phyloP scores from a whole-genome alignment of 2,888 invertebrate genomes.

The Aproaerema taeniolella region DNA sequence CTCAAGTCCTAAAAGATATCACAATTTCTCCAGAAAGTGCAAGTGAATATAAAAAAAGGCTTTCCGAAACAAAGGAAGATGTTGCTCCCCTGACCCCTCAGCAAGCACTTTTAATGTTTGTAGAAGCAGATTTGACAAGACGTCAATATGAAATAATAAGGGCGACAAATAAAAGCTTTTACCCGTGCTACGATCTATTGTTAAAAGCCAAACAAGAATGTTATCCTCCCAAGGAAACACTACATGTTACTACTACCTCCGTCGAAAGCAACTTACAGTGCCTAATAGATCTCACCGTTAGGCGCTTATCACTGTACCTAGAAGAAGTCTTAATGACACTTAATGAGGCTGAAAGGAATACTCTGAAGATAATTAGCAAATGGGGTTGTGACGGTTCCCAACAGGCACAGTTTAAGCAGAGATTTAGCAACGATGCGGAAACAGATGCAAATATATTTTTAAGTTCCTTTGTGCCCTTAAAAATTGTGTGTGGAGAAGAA shows the following conservation, averaged over 20 bases:
- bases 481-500: slow-evolving; percentile 1
- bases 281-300: background rate
- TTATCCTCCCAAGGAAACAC: slow-evolving; percentile 1
- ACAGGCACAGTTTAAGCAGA: slow-evolving; percentile 22
- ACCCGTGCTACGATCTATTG: slow-evolving; percentile 16
- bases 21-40: slow-evolving; percentile 4
- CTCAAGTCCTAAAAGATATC: slow-evolving; percentile 10
- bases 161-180: slow-evolving; percentile 12
- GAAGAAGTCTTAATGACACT: background rate
- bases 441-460: slow-evolving; percentile 16
- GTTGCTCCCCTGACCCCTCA: slow-evolving; percentile 10
- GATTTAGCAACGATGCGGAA: slow-evolving; percentile 15
- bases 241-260: background rate
- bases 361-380: slow-evolving; percentile 21
- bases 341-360: slow-evolving; percentile 5
- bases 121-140: slow-evolving; percentile 20
- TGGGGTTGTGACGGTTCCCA: slow-evolving; percentile 27
- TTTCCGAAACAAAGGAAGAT: background rate
- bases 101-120: slow-evolving; percentile 20
- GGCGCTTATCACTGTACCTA: background rate
- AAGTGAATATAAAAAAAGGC: slow-evolving; percentile 4
- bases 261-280: background rate
- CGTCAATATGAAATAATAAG: slow-evolving; percentile 22
- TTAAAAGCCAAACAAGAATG: slow-evolving; percentile 6
- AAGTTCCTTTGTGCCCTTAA: slow-evolving; percentile 5